phyloP scores from a whole-genome alignment of 2,113 vertebrate genomes.

The Barnardius zonarius region DNA sequence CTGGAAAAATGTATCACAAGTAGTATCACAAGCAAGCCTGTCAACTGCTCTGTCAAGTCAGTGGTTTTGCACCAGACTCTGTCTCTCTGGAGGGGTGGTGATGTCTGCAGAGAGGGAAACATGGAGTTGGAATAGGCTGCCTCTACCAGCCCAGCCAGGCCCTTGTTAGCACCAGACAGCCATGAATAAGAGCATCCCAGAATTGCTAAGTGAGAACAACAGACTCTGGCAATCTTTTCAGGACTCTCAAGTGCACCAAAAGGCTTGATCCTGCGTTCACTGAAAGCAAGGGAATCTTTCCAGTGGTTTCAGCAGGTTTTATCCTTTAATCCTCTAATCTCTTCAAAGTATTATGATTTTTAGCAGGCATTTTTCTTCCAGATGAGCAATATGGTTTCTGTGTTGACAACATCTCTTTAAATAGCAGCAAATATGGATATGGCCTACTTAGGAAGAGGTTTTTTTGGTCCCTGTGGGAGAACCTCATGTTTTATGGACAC shows the following conservation, averaged over 20 bases:
- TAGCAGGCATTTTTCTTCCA: conserved; percentile 22
- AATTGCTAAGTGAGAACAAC: background rate
- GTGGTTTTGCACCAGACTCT: background rate
- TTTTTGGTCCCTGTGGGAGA: background rate
- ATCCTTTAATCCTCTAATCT: conserved; percentile 42
- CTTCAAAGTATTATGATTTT: background rate
- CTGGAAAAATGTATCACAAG: background rate
- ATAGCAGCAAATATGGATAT: background rate
- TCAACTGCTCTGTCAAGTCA: background rate
- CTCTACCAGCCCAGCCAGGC: background rate
- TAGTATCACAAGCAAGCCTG: background rate
- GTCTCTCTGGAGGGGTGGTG: background rate
- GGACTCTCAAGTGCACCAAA: background rate
- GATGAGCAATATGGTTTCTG: conserved; percentile 7
- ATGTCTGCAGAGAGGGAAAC: background rate
- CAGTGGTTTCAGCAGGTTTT: background rate
- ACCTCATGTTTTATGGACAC: background rate
- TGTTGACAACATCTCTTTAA: conserved; percentile 20
- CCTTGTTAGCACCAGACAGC: background rate
- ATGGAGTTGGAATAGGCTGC: background rate
- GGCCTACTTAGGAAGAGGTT: background rate
- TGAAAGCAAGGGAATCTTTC: background rate
- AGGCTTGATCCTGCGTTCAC: background rate
- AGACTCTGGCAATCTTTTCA: background rate
- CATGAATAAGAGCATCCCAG: background rate